Evolutionary conservation across 2,113 vertebrate genomes (phyloP).

Genomic region (Aegypius monachus): DNA sequence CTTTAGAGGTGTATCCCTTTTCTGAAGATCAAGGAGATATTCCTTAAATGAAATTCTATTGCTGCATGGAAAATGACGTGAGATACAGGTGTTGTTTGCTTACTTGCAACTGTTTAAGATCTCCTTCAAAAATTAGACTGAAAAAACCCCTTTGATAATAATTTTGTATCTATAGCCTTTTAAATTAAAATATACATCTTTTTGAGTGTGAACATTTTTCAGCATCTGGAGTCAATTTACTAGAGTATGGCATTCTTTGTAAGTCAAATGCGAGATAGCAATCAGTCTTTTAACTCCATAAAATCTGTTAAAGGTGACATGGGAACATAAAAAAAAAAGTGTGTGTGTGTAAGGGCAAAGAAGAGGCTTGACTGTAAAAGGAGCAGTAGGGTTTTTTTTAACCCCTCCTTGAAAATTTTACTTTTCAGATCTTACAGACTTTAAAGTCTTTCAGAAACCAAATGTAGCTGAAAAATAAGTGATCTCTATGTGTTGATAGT

Average conservation of each 20-base stretch:
- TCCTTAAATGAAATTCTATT: not conserved
- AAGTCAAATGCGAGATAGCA: conserved; percentile 45
- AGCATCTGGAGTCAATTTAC: conserved; percentile 51
- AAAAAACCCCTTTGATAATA: rapidly evolving
- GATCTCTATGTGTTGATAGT: not conserved
- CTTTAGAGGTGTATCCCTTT: not conserved
- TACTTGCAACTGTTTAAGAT: not conserved
- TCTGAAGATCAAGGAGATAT: not conserved
- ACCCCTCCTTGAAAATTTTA: not conserved
- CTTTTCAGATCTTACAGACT: not conserved
- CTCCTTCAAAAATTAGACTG: not conserved
- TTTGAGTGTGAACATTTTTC: conserved; percentile 8
- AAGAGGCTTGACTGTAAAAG: not conserved
- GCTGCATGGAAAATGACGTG: not conserved
- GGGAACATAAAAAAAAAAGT: not conserved
- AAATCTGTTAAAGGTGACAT: conserved; percentile 50
- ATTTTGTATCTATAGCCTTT: not conserved
- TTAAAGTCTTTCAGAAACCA: not conserved
- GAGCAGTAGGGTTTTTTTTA: not conserved
- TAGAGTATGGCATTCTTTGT: conserved; percentile 15
- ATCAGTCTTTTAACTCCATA: conserved; percentile 41
- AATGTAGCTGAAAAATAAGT: not conserved
- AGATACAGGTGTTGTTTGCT: not conserved
- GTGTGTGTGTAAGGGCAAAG: not conserved
- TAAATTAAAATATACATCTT: not conserved